These are phyloP conservation scores for Tryphoninae sp. DNA, from an alignment of 2,888 invertebrate genomes.

Conservation along the genomic window DNA sequence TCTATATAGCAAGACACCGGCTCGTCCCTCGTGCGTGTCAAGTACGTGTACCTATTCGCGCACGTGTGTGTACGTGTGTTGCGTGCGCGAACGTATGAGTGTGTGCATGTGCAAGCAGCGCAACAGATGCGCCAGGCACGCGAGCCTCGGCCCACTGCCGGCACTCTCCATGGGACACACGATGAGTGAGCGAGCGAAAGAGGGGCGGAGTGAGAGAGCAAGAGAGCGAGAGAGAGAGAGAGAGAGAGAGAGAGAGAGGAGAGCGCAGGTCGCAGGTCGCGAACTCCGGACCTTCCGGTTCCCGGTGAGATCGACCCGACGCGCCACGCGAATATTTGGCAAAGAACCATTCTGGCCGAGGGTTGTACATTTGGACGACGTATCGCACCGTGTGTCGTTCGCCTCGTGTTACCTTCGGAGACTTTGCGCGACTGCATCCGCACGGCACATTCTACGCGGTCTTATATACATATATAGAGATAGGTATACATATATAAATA, in stretches of 20 bases:
- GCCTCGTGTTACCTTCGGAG: constrained; percentile 23
- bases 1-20: constrained; percentile 2
- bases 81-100: constrained; percentile 25
- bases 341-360: constrained; percentile 59
- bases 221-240: constrained; percentile 48
- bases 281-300: constrained; percentile 77
- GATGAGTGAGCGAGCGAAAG: constrained; percentile 12
- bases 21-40: constrained; percentile 19
- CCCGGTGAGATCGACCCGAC: constrained; percentile 57
- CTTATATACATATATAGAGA: background rate
- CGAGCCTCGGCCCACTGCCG: constrained; percentile 70
- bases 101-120: constrained; percentile 71
- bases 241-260: constrained; percentile 44
- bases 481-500: background rate
- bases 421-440: constrained; percentile 20
- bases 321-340: constrained; percentile 74
- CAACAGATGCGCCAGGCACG: constrained; percentile 81
- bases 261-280: constrained; percentile 72
- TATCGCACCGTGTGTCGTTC: constrained; percentile 16
- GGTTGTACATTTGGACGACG: constrained; percentile 15
- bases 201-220: constrained; percentile 56
- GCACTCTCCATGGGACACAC: constrained; percentile 68
- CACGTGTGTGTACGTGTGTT: constrained; percentile 27
- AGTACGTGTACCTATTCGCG: background rate
- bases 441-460: constrained; percentile 4